A percentile compares a stretch with the other conserved stretches of the same genome.
These are phyloP conservation scores for Danionella dracula DNA, from an alignment of 2,797 vertebrate genomes.

Conservation along the genomic window DNA sequence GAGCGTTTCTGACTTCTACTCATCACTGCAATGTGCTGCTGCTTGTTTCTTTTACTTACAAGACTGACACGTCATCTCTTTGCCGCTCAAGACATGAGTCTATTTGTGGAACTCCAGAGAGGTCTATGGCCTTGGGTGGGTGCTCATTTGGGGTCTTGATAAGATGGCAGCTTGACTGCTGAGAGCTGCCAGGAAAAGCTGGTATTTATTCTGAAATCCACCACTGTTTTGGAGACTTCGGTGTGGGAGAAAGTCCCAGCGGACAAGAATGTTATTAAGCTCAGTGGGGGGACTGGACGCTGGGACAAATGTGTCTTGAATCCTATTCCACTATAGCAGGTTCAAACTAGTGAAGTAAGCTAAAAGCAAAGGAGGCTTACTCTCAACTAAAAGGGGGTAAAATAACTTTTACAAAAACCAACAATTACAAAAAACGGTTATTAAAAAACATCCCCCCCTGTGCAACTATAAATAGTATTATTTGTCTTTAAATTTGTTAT, in stretches of 20 bases:
- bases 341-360: not conserved
- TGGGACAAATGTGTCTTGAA: not conserved
- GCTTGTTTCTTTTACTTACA: not conserved
- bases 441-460: too few relatives aligned
- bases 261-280: slow-evolving; percentile 14
- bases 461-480: too few relatives aligned
- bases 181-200: slow-evolving; percentile 18
- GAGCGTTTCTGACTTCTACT: not conserved
- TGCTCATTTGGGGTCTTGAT: slow-evolving; percentile 15
- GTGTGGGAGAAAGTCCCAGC: slow-evolving; percentile 10
- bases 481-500: too few relatives aligned
- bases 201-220: slow-evolving; percentile 32
- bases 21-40: not conserved
- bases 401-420: too few relatives aligned
- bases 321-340: not conserved
- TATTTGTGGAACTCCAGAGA: slow-evolving; percentile 20
- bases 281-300: not conserved
- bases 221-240: slow-evolving; percentile 12
- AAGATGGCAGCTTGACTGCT: slow-evolving; percentile 14
- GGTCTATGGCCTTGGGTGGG: slow-evolving; percentile 13
- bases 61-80: not conserved
- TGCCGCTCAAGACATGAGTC: slow-evolving; percentile 9
- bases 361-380: not conserved
- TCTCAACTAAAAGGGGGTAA: not conserved
- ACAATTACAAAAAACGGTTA: too few relatives aligned